Base-by-base conservation (phyloP, 2,113 vertebrate genomes). In the Maccullochella peelii region DNA sequence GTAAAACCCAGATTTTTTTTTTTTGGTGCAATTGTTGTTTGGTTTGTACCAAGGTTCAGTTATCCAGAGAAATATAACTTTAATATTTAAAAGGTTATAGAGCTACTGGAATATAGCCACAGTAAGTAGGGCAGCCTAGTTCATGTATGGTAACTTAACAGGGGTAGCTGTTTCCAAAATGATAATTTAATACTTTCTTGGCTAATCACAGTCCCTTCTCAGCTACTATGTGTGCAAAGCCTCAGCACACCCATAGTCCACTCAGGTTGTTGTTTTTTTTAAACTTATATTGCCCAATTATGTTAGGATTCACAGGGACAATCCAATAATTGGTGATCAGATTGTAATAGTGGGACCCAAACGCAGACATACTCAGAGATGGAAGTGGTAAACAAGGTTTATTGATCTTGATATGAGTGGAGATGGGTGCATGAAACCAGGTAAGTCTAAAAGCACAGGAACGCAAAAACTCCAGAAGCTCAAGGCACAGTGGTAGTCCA, bases 41-140 rank as follows among this genome's bases (percentile, higher is more conserved):
- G 18, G 20, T 25, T 4, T 36, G 20, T 12, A 4, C 8, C 15
- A 6, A 33, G 25, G 5, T 21, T 47, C 11, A 27, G 21, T 15
- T 42, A 10, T 69, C 36, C 15, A 65, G 10, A 44, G 7, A 40
- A 44, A 73, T 3, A 38, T 23, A n/a, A 38, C 5, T 7, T 38
- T 70, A 5, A 72, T 40, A 23, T 47, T 62, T 38, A 58, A 50
- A 54, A 54, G 36, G 36, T 62, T 61, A 30, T 21, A 27, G 16
- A 63, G 49, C 40, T 27, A n/a, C 47, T 74, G 70, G 49, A 72
- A 63, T 40, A 54, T 9, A 62, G 38, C 71, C 40, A 49, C 5
- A 47, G 21, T 61, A 49, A n/a, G 50, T 54, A 25, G 12, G 62
- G 1, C 52, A 33, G 76, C 6, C 7, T 38, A 49, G 8, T 25